Evolutionary conservation across 2,797 vertebrate genomes (phyloP).

Genomic region (Tauraco hartlaubi): DNA sequence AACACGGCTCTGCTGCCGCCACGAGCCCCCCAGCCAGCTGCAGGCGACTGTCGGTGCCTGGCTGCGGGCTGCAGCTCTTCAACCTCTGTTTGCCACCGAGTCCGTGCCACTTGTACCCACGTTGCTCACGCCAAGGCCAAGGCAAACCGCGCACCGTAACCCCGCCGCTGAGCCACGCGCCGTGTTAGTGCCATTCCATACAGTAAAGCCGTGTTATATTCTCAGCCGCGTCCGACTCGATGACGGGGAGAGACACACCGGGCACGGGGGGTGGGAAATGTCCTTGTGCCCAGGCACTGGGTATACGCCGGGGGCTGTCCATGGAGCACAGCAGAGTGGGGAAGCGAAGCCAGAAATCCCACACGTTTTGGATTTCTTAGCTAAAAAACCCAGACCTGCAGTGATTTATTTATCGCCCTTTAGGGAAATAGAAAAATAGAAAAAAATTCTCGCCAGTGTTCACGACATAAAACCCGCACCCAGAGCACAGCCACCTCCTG

Average conservation of each 20-base stretch:
- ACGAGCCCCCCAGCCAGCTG: background rate
- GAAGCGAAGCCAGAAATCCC: background rate
- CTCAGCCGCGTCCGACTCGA: rapidly evolving
- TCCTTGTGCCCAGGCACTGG: no score
- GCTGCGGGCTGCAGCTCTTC: background rate
- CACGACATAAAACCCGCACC: background rate
- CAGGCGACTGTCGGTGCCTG: background rate
- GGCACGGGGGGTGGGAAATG: background rate
- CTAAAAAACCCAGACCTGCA: background rate
- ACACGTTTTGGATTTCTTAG: background rate
- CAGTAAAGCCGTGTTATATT: conserved; percentile 8
- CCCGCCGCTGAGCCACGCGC: background rate
- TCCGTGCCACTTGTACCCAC: background rate
- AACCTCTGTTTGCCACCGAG: background rate
- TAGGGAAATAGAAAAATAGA: background rate
- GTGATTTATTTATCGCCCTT: background rate
- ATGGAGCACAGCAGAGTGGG: rapidly evolving
- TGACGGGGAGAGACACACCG: background rate
- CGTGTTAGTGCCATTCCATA: background rate
- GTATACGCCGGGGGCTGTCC: background rate
- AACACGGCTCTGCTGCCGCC: background rate
- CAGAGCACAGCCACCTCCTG: rapidly evolving
- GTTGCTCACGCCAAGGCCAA: background rate
- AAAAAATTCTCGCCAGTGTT: background rate
- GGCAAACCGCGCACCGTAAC: background rate